These are phyloP conservation scores for Hyphantria cunea DNA, from an alignment of 1,140 invertebrate species.

Conservation along the genomic window DNA sequence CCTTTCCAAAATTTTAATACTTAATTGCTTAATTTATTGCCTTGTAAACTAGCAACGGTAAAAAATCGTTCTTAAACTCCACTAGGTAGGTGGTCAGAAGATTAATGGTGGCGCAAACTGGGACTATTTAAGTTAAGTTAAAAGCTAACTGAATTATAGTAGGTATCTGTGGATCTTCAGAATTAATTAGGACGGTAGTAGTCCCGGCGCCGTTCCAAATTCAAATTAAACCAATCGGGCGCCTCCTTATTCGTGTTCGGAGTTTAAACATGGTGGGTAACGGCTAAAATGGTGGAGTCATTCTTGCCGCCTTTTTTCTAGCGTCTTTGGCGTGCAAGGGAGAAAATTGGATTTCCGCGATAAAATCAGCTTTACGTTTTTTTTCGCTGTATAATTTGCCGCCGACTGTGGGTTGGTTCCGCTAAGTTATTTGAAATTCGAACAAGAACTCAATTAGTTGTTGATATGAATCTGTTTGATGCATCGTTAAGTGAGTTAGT, in stretches of 20 bases:
- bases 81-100: slow-evolving; percentile 43
- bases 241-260: slow-evolving; percentile 79
- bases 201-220: slow-evolving; percentile 63
- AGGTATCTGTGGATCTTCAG: slow-evolving; percentile 58
- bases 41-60: slow-evolving; percentile 9
- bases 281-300: slow-evolving; percentile 77
- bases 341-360: slow-evolving; percentile 81
- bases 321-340: slow-evolving; percentile 74
- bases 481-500: slow-evolving; percentile 27
- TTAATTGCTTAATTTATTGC: slow-evolving; percentile 30
- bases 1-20: slow-evolving; percentile 9
- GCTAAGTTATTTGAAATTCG: slow-evolving; percentile 70
- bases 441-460: slow-evolving; percentile 71
- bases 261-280: slow-evolving; percentile 64
- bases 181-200: slow-evolving; percentile 60
- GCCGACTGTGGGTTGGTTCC: slow-evolving; percentile 51
- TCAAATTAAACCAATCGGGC: slow-evolving; percentile 80
- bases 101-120: slow-evolving; percentile 59
- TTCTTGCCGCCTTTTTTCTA: slow-evolving; percentile 77
- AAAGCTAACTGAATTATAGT: slow-evolving; percentile 64
- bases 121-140: slow-evolving; percentile 58
- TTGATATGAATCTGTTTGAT: slow-evolving; percentile 36
- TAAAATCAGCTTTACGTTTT: slow-evolving; percentile 64
- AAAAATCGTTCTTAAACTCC: slow-evolving; percentile 8
- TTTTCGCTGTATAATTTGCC: slow-evolving; percentile 67